Conservation (phyloP, 2,888 invertebrate genomes). For the Aphodius granarius region DNA sequence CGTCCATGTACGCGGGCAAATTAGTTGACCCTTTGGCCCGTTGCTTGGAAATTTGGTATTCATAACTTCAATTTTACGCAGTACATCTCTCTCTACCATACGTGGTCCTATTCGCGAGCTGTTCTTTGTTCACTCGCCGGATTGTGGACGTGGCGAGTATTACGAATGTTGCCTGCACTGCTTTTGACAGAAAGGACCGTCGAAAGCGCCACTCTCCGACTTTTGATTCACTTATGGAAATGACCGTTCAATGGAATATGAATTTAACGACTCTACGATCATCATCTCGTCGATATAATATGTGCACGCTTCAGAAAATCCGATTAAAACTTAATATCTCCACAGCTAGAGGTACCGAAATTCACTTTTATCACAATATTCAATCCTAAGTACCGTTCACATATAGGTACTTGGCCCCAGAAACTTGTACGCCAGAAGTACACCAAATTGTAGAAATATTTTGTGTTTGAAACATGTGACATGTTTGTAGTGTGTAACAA, state of each 20-base stretch:
- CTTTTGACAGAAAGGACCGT: slow-evolving; percentile 31
- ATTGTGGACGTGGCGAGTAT: not conserved
- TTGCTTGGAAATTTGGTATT: slow-evolving; percentile 8
- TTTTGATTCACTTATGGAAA: slow-evolving; percentile 42
- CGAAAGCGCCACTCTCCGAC: slow-evolving; percentile 1
- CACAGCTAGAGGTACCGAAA: too few relatives aligned
- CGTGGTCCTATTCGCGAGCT: not conserved
- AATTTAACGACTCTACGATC: not conserved
- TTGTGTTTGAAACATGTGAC: too few relatives aligned
- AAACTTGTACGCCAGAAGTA: too few relatives aligned
- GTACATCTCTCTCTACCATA: not conserved
- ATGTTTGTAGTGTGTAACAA: too few relatives aligned
- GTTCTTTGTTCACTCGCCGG: not conserved
- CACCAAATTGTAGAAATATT: too few relatives aligned
- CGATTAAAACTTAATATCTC: slow-evolving; percentile 36
- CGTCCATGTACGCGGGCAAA: not conserved
- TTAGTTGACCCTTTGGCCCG: not conserved
- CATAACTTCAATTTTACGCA: slow-evolving; percentile 1
- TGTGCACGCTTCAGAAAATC: slow-evolving; percentile 31
- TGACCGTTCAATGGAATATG: slow-evolving; percentile 36
- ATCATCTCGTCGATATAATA: slow-evolving; percentile 26
- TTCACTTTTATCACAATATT: too few relatives aligned
- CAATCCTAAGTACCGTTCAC: too few relatives aligned
- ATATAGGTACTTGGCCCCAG: too few relatives aligned
- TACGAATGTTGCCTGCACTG: slow-evolving; percentile 16